These are phyloP conservation scores for Platichthys flesus DNA, from an alignment of 2,113 vertebrate genomes.

Conservation along the genomic window DNA sequence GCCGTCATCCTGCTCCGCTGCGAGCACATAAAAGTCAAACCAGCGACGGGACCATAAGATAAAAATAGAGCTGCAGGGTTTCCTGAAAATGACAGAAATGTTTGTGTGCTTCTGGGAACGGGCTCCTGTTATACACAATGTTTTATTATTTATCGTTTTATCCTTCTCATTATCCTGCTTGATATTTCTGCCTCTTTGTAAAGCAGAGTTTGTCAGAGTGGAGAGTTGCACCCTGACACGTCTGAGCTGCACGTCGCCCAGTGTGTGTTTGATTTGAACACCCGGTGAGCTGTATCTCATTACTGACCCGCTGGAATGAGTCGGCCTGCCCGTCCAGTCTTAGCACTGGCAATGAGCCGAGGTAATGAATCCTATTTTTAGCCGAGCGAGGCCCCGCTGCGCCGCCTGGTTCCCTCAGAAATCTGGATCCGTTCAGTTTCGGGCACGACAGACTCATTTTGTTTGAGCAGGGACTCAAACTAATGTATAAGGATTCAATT, in stretches of 20 bases:
- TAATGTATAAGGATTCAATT: not conserved
- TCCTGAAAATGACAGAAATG: not conserved
- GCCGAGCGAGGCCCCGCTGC: constrained; percentile 1
- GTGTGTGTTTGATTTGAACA: constrained; percentile 16
- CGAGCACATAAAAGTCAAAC: not conserved
- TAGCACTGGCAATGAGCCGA: constrained; percentile 26
- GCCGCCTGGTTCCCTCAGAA: constrained; percentile 12
- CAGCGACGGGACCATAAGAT: not conserved
- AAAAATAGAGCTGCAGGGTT: constrained; percentile 10
- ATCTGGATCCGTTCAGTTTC: too few relatives aligned
- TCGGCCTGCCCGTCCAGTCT: constrained; percentile 17
- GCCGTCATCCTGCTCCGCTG: constrained; percentile 19
- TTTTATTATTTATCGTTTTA: too few relatives aligned
- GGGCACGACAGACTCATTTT: not conserved
- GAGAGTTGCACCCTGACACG: not conserved
- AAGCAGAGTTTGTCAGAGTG: not conserved
- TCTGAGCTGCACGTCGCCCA: not conserved
- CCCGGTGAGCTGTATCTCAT: constrained; percentile 19
- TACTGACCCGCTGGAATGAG: constrained; percentile 32
- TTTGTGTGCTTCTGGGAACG: not conserved
- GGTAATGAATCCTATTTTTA: constrained; percentile 58
- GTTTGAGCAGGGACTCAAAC: not conserved
- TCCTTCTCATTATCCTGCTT: too few relatives aligned
- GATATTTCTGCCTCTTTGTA: too few relatives aligned
- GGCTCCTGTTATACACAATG: not conserved